A percentile compares a stretch with the other conserved stretches of the same genome.
phyloP scores from a whole-genome alignment of 2,113 vertebrate species.

The Seriola quinqueradiata region DNA sequence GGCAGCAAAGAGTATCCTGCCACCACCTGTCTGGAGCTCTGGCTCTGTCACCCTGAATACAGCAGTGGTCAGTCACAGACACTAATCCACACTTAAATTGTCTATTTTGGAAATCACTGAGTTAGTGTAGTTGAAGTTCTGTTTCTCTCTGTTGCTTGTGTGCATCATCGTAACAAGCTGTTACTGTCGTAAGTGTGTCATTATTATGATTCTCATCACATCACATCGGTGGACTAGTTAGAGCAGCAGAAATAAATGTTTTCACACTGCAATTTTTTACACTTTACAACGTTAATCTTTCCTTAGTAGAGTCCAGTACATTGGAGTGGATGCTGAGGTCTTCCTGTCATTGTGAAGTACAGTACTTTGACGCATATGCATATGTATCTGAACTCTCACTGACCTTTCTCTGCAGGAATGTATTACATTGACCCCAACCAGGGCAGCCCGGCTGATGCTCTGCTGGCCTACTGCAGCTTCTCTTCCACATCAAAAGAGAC shows the following conservation, averaged over 20 bases:
- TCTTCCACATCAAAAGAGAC: constrained; percentile 85
- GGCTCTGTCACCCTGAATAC: constrained; percentile 87
- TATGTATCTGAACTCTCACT: constrained; percentile 21
- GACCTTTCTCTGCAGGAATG: constrained; percentile 82
- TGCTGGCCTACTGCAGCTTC: constrained; percentile 91
- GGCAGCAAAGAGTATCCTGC: constrained; percentile 88
- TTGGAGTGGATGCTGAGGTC: background rate
- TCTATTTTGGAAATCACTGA: background rate
- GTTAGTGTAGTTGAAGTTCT: background rate
- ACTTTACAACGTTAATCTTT: background rate
- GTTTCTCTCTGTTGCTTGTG: too few relatives aligned
- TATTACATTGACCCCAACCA: constrained; percentile 96
- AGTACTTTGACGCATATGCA: background rate
- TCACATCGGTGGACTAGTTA: too few relatives aligned
- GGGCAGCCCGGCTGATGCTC: constrained; percentile 87
- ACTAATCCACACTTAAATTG: background rate
- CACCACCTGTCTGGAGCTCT: constrained; percentile 91
- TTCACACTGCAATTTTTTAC: background rate
- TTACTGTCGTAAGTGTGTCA: too few relatives aligned
- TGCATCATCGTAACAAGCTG: too few relatives aligned
- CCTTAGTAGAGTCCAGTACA: background rate
- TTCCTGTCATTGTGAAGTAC: background rate
- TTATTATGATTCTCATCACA: too few relatives aligned
- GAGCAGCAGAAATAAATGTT: background rate
- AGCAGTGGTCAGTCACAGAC: constrained; percentile 81